These are phyloP conservation scores for Sebastes hubbsi DNA, from an alignment of 2,797 vertebrate species.

Conservation along the genomic window DNA sequence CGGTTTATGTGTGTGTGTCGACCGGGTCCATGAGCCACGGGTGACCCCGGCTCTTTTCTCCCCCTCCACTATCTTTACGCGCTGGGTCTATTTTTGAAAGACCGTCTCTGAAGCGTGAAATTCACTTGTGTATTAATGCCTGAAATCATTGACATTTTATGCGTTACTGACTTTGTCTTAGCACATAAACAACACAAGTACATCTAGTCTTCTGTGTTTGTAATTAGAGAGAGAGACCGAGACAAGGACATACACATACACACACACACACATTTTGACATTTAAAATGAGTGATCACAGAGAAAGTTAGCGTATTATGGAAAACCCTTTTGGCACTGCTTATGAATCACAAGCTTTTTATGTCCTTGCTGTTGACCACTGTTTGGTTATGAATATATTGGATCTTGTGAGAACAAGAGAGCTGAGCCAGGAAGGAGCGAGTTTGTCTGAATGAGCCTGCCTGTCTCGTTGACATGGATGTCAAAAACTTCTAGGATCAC, in stretches of 20 bases:
- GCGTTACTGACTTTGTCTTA: not conserved
- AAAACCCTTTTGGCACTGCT: constrained; percentile 46
- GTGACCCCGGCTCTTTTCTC: not conserved
- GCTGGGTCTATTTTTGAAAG: not conserved
- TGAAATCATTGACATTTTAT: not conserved
- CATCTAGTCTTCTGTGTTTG: not conserved
- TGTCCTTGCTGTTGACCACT: constrained; percentile 44
- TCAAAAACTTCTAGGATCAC: constrained; percentile 73
- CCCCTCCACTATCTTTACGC: not conserved
- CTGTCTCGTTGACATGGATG: constrained; percentile 68
- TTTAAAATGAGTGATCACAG: not conserved
- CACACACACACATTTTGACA: not conserved
- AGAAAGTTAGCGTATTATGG: constrained; percentile 2
- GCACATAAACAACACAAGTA: not conserved
- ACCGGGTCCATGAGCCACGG: too few relatives aligned
- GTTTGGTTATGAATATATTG: constrained; percentile 62
- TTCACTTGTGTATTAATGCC: not conserved
- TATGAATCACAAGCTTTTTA: constrained; percentile 45
- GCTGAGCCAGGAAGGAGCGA: constrained; percentile 60
- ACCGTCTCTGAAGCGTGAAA: not conserved
- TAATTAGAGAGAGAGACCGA: not conserved
- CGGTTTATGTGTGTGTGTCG: too few relatives aligned
- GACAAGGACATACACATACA: not conserved
- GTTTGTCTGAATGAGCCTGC: constrained; percentile 70
- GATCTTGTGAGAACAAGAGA: constrained; percentile 65